Conservation (phyloP, 2,113 vertebrate species). For the Gymnorhina tibicen region DNA sequence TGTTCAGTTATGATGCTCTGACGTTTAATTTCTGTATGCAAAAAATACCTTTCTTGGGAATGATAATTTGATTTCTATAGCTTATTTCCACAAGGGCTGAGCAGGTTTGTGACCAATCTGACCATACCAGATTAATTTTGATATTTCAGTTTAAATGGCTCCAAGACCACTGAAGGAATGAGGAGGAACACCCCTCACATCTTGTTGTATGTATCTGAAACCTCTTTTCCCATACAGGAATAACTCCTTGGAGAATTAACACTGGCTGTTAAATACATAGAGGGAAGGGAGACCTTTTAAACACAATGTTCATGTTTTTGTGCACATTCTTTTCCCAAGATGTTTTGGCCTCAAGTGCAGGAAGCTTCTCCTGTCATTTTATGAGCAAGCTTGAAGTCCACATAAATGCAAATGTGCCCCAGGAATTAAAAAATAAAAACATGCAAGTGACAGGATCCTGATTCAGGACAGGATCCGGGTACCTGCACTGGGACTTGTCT, state of each 20-base stretch:
- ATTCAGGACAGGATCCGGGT: neutral
- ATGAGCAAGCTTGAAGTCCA: neutral
- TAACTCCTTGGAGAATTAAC: neutral
- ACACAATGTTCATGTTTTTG: neutral
- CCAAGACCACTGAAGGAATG: neutral
- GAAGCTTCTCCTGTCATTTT: neutral
- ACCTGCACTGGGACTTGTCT: neutral
- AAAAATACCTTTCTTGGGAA: neutral
- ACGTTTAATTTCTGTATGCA: neutral
- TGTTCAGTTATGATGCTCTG: neutral
- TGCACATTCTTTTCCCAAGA: neutral
- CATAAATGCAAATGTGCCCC: neutral
- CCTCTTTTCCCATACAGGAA: neutral
- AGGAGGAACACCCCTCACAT: neutral
- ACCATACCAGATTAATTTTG: neutral
- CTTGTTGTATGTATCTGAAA: neutral
- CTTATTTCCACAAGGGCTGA: neutral
- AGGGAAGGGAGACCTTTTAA: neutral
- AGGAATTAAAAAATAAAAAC: neutral
- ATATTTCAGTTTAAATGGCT: neutral
- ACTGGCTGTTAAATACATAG: neutral
- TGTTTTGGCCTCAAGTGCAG: neutral
- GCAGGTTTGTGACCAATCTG: neutral
- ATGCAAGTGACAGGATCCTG: neutral
- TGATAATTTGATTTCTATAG: neutral